Conservation (phyloP, 2,888 invertebrate species). For the Ormyrus rosae region DNA sequence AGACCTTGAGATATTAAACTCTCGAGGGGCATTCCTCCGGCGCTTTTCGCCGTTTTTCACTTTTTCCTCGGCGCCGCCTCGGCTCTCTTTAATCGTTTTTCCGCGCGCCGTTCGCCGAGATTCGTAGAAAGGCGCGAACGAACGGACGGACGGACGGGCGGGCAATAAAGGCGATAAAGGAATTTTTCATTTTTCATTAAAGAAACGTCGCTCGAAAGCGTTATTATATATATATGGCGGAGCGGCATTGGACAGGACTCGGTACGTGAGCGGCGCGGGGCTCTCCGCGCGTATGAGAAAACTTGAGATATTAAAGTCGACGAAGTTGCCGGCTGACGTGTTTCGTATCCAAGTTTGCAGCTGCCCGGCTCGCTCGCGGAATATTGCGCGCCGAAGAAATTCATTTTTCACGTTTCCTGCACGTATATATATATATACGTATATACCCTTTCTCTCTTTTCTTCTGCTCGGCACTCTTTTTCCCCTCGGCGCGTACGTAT, state of each 20-base stretch:
- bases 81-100: constrained; percentile 22
- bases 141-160: not conserved
- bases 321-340: constrained; percentile 55
- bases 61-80: not conserved
- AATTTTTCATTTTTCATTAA: constrained; percentile 58
- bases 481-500: not conserved
- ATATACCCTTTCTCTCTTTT: constrained; percentile 20
- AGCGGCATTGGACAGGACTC: too few relatives aligned
- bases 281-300: constrained; percentile 53
- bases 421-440: not conserved
- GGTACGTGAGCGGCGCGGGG: too few relatives aligned
- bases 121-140: constrained; percentile 3
- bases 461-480: constrained; percentile 1
- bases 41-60: constrained; percentile 16
- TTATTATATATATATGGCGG: not conserved
- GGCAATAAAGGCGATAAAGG: constrained; percentile 43
- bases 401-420: constrained; percentile 54
- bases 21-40: constrained; percentile 54
- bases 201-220: constrained; percentile 50
- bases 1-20: constrained; percentile 64
- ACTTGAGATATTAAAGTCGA: constrained; percentile 58
- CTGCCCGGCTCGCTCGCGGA: constrained; percentile 32
- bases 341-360: constrained; percentile 56
- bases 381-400: constrained; percentile 56
- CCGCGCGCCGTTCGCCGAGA: not conserved